Evolutionary conservation across 1,140 invertebrate species (phyloP), one percentile per base, ranked within the genome.

Genomic region (Megalopta genalis): DNA sequence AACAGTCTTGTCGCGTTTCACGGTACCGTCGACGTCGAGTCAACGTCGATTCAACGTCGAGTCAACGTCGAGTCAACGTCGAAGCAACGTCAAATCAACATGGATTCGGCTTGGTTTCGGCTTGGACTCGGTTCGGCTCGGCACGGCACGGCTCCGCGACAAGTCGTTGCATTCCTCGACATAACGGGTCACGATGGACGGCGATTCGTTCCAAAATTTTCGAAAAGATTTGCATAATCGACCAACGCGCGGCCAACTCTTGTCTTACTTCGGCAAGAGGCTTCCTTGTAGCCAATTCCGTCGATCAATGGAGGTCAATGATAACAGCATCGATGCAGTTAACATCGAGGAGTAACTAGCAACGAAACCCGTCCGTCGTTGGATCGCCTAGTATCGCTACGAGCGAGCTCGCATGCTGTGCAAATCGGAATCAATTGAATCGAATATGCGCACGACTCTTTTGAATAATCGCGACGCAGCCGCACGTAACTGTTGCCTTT

Each of bases 101-200:
- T 49, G 23, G 4, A 77, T 86, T 76, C 49, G 49, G 16, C 16
- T 21, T 21, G 49, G 49, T 16, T 18, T 52, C 49, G 2, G 49
- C 49, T 52, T 14, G 70, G 39, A 2, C 10, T 52, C 49, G 67
- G 39, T 10, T 14, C 42, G 10, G 0, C 12, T 46, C 42, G 42
- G 42, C 42, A 12, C 42, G 10, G 42, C 10, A 12, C 42, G 10
- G 42, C 42, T 54, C 42, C 64, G 46, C 74, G 78, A 46, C 71
- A 76, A 86, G 79, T 70, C 77, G 82, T 84, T 88, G 78, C 86
- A 89, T 89, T 90, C 88, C 81, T 81, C 49, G 57, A 82, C 82
- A 88, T 90, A 90, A 90, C 88, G 86, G 89, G 74, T 84, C 69
- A 39, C 37, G 5, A 70, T 49, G 25, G 60, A 70, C 72, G 23